Evolutionary conservation across 2,888 invertebrate species (phyloP).

Genomic region (Trichopoda pennipes): DNA sequence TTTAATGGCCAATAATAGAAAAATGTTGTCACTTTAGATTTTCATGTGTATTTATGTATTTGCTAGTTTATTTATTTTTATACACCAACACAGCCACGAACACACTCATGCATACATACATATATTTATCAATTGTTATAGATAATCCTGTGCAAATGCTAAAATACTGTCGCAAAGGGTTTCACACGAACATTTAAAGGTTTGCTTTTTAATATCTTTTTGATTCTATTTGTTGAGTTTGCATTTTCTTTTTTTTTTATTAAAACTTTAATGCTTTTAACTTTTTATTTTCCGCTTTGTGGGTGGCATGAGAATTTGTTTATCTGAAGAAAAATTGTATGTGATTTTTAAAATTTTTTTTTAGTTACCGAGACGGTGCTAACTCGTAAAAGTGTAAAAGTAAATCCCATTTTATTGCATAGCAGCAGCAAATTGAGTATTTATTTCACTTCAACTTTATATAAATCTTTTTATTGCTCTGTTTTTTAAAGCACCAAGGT

Average conservation of each 20-base stretch:
- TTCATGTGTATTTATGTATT: constrained; percentile 62
- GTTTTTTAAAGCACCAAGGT: too few relatives aligned
- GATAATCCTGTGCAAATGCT: constrained; percentile 74
- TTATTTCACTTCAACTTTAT: constrained; percentile 23
- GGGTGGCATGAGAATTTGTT: constrained; percentile 62
- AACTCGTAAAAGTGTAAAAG: constrained; percentile 18
- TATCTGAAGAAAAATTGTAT: constrained; percentile 47
- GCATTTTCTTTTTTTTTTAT: neutral
- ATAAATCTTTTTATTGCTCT: neutral
- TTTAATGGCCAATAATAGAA: constrained; percentile 81
- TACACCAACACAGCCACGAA: neutral
- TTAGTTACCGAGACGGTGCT: constrained; percentile 23
- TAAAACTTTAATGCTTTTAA: constrained; percentile 53
- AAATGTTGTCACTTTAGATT: constrained; percentile 80
- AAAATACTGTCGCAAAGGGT: constrained; percentile 73
- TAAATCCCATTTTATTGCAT: constrained; percentile 67
- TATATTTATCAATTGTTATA: constrained; percentile 76
- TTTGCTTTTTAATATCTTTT: constrained; percentile 14
- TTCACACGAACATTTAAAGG: constrained; percentile 34
- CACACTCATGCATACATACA: neutral
- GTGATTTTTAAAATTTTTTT: constrained; percentile 38
- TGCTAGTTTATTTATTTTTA: constrained; percentile 29
- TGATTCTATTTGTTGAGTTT: constrained; percentile 19
- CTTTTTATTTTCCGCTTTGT: constrained; percentile 51
- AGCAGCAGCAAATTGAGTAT: constrained; percentile 10